Conservation (phyloP, 2,888 invertebrate genomes). For the Agonopterix alstromeriana region DNA sequence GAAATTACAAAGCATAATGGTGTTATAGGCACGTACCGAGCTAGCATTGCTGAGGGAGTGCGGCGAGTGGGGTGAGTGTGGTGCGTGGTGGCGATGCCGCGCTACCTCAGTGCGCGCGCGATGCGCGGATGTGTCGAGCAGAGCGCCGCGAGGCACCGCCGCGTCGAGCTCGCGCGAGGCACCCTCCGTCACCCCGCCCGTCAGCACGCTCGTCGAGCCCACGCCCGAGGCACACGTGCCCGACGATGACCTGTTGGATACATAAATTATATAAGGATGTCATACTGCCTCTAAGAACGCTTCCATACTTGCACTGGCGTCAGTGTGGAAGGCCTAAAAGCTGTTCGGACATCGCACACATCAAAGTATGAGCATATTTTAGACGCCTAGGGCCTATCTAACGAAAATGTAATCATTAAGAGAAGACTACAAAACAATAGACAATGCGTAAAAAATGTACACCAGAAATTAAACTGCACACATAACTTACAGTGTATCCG, state of each 20-base stretch:
- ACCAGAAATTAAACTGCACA: neutral
- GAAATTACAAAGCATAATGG: too few relatives aligned
- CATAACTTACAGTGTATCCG: neutral
- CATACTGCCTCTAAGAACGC: too few relatives aligned
- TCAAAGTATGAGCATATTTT: too few relatives aligned
- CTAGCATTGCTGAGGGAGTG: slow-evolving; percentile 79
- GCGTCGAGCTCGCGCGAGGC: slow-evolving; percentile 85
- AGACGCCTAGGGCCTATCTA: too few relatives aligned
- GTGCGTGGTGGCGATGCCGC: slow-evolving; percentile 70
- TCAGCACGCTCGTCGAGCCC: neutral
- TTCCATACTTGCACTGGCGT: too few relatives aligned
- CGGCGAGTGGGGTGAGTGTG: slow-evolving; percentile 49
- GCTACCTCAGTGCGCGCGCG: slow-evolving; percentile 87
- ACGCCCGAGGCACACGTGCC: slow-evolving; percentile 8
- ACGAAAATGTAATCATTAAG: too few relatives aligned
- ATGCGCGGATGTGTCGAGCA: slow-evolving; percentile 91
- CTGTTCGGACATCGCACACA: too few relatives aligned
- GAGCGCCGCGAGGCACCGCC: slow-evolving; percentile 87
- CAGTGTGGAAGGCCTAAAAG: too few relatives aligned
- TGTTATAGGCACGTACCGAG: slow-evolving; percentile 41
- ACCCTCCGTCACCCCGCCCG: slow-evolving; percentile 9
- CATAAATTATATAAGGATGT: too few relatives aligned
- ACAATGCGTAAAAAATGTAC: too few relatives aligned
- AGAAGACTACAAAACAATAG: too few relatives aligned
- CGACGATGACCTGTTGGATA: neutral